Percentiles rank a stretch among this genome's conserved stretches.
phyloP scores from a whole-genome alignment of 1,140 invertebrate genomes.

The Sitophilus oryzae region DNA sequence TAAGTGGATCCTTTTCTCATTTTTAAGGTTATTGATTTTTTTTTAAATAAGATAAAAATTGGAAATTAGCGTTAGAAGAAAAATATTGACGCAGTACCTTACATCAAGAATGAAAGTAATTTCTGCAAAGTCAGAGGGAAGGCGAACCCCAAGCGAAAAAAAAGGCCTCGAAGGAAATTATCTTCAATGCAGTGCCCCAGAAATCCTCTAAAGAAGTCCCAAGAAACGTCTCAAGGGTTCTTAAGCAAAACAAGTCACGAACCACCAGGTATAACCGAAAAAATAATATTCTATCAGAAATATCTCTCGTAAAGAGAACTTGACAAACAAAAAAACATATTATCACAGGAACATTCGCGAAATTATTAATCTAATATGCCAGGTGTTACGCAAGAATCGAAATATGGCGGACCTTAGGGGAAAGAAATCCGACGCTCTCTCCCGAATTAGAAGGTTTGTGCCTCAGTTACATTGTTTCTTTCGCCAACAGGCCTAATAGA shows the following conservation, averaged over 20 bases:
- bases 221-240: neutral
- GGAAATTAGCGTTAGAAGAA: too few relatives aligned
- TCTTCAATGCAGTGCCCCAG: neutral
- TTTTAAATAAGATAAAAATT: too few relatives aligned
- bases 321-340: conserved; percentile 6
- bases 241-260: neutral
- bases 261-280: conserved; percentile 1
- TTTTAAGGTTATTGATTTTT: too few relatives aligned
- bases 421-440: neutral
- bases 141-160: neutral
- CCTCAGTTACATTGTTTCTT: conserved; percentile 14
- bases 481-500: conserved; percentile 11
- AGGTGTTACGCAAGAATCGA: neutral
- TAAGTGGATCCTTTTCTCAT: too few relatives aligned
- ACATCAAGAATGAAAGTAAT: too few relatives aligned
- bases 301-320: neutral
- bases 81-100: too few relatives aligned
- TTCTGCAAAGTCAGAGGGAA: too few relatives aligned
- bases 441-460: conserved; percentile 8
- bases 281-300: neutral
- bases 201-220: neutral
- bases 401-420: neutral
- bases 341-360: conserved; percentile 13
- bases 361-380: conserved; percentile 5
- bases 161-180: neutral